Evolutionary conservation across 2,113 vertebrate species (phyloP).

Genomic region (Cygnus atratus): DNA sequence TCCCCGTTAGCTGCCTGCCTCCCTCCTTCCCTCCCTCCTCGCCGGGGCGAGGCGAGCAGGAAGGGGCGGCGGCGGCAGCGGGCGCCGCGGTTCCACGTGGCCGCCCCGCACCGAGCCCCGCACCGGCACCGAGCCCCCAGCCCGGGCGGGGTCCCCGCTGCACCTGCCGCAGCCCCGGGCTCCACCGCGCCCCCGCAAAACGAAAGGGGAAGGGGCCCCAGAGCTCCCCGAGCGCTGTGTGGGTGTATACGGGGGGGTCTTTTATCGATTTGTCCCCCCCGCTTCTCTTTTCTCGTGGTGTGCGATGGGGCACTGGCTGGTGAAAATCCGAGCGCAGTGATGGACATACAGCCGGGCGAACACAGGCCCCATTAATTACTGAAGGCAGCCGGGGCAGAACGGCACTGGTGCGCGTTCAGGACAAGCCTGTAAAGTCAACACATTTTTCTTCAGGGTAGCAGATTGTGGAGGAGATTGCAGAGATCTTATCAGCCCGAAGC

Average conservation of each 20-base stretch:
- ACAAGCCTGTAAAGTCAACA: not conserved
- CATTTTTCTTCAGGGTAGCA: not conserved
- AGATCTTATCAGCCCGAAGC: not conserved
- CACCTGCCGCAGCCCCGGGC: not conserved
- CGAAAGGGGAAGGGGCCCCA: too few relatives aligned
- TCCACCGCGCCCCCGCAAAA: not conserved
- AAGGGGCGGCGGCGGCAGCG: conserved; percentile 53
- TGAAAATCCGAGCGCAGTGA: accelerated
- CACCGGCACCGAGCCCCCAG: not conserved
- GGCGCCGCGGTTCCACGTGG: conserved; percentile 71
- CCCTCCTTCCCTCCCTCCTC: too few relatives aligned
- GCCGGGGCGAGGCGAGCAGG: conserved; percentile 49
- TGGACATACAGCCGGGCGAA: accelerated
- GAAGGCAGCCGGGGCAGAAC: not conserved
- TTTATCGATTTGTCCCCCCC: too few relatives aligned
- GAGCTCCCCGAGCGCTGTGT: too few relatives aligned
- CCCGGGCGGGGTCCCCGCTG: not conserved
- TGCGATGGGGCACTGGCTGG: not conserved
- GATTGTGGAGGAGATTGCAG: not conserved
- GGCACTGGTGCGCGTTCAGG: not conserved
- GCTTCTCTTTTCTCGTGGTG: not conserved
- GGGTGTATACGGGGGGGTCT: too few relatives aligned
- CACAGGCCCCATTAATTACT: not conserved
- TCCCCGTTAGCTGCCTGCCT: not conserved
- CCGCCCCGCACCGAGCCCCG: conserved; percentile 59